phyloP scores from a whole-genome alignment of 2,113 vertebrate species.

The Sorex araneus region DNA sequence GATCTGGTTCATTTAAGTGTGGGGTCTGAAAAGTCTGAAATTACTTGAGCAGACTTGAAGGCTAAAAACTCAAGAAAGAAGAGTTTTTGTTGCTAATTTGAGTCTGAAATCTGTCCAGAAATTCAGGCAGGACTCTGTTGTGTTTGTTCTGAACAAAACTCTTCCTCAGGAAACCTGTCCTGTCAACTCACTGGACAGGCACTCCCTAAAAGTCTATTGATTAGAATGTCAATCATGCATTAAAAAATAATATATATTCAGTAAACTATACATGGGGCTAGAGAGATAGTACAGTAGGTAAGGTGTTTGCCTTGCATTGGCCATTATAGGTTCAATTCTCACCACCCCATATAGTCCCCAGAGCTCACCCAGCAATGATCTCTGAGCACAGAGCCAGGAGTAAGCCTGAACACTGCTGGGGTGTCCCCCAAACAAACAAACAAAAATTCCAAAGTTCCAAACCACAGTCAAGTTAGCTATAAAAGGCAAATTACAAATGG shows the following conservation, averaged over 20 bases:
- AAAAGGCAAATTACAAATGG: no score
- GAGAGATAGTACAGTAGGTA: no score
- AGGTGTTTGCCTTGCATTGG: no score
- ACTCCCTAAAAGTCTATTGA: not conserved
- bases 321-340: no score
- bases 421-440: no score
- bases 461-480: no score
- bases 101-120: not conserved
- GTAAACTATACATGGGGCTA: no score
- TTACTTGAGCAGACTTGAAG: not conserved
- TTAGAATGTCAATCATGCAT: conserved; percentile 4
- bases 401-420: no score
- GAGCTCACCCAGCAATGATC: no score
- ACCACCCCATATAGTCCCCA: no score
- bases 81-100: not conserved
- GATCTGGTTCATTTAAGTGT: not conserved
- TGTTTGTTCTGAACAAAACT: not conserved
- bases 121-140: not conserved
- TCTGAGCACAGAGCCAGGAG: no score
- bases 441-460: no score
- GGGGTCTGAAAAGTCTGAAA: not conserved
- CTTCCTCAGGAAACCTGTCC: conserved; percentile 30
- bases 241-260: not conserved
- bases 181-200: not conserved
- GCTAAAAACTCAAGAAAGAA: not conserved